Evolutionary conservation across 2,113 vertebrate species (phyloP), one percentile per base, ranked within the genome.

Genomic region (Ivindomyrus marchei): DNA sequence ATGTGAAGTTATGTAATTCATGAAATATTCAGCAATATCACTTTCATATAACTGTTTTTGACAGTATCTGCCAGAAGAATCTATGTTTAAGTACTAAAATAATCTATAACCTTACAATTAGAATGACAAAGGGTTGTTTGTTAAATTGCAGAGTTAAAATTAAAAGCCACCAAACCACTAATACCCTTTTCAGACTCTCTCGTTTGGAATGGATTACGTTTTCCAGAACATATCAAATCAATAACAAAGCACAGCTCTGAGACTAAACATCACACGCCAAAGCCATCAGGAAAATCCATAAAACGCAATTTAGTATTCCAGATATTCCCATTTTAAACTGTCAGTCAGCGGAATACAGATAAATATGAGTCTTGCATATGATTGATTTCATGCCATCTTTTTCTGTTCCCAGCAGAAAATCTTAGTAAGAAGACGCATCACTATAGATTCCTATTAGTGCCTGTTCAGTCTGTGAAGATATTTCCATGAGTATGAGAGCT

Each of bases 331-430:
- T 70, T 86, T 49, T 19, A 88, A 19, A 70, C 70, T 46, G 70
- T 83, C 89, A 86, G 46, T 52, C 46, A 90, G 88, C 62, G 83
- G 42, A 90, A 80, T 21, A 45, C 21, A 90, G 91, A 83, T 91
- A 77, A 91, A 92, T 83, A 90, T 42, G 42, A 88, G 77, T 85
- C 89, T 50, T 84, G 90, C 77, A 85, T 88, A 15, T 36, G 52
- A 91, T 88, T 90, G 91, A 91, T 91, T 90, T 90, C 88, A 46
- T 85, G 89, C 83, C 58, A 27, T 89, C 19, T 89, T 39, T 89
- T 88, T 88, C 77, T 90, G 87, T 89, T 86, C 83, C 83, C 89
- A 56, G 85, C 27, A 87, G 52, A 83, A 27, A 85, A 90, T 90
- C 91, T 90, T 74, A 87, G 53, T 56, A 88, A 66, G 89, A 88